Evolutionary conservation across 1,140 invertebrate genomes (phyloP).

Genomic region (Oedothorax gibbosus): DNA sequence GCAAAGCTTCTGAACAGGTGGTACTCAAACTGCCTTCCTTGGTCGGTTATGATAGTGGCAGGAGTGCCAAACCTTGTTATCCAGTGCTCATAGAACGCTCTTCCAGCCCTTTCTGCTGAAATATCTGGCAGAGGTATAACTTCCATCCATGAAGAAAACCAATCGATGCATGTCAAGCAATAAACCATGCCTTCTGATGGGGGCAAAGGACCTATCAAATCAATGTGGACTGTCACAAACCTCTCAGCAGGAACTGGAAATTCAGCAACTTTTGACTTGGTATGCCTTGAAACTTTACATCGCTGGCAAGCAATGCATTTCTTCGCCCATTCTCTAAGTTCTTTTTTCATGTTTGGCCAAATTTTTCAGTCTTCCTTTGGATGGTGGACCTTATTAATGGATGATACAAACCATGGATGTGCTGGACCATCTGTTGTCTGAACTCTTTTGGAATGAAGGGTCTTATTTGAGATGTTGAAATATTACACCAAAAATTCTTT

Average conservation of each 20-base stretch:
- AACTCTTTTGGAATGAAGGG: background rate
- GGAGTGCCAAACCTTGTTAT: too few relatives aligned
- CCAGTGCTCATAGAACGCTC: too few relatives aligned
- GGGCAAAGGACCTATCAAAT: constrained; percentile 71
- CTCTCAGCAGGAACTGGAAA: background rate
- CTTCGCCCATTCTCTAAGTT: constrained; percentile 14
- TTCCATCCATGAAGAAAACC: too few relatives aligned
- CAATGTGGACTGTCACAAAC: constrained; percentile 70
- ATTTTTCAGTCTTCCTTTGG: constrained; percentile 22
- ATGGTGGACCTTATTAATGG: constrained; percentile 31
- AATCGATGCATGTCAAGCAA: constrained; percentile 68
- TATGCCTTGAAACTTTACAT: constrained; percentile 51
- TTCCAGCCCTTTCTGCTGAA: too few relatives aligned
- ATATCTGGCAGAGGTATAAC: too few relatives aligned
- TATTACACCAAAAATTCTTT: constrained; percentile 33
- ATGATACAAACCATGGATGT: constrained; percentile 28
- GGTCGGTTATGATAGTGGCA: too few relatives aligned
- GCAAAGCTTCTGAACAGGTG: too few relatives aligned
- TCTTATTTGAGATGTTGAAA: constrained; percentile 11
- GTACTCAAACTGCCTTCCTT: too few relatives aligned
- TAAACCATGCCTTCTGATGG: constrained; percentile 65
- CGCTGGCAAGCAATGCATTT: constrained; percentile 36
- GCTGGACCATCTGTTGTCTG: background rate
- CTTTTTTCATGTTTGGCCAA: constrained; percentile 47
- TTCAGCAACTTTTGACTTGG: constrained; percentile 44